These are phyloP conservation scores for Sphecodes monilicornis DNA, from an alignment of 2,888 invertebrate species.

Conservation along the genomic window DNA sequence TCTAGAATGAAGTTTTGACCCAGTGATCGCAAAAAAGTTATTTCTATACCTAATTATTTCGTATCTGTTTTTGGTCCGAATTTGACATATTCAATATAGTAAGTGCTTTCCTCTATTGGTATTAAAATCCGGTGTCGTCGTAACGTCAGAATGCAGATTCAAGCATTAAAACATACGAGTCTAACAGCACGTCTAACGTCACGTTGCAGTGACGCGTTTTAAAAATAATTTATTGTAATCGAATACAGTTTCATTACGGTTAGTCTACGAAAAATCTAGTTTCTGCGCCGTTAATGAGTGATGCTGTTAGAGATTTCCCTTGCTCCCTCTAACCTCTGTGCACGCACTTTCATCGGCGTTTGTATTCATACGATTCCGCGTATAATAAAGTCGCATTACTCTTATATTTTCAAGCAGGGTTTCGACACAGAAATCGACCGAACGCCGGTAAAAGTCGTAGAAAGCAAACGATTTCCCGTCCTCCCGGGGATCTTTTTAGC, in stretches of 20 bases:
- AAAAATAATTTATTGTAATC: slow-evolving; percentile 2
- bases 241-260: neutral
- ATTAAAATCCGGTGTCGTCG: neutral
- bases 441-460: slow-evolving; percentile 61
- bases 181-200: neutral
- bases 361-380: slow-evolving; percentile 2
- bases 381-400: neutral
- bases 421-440: slow-evolving; percentile 1
- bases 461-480: slow-evolving; percentile 66
- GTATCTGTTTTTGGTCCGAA: neutral
- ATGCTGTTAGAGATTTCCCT: neutral
- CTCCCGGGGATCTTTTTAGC: slow-evolving; percentile 67
- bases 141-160: neutral
- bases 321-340: neutral
- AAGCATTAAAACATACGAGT: neutral
- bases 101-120: neutral
- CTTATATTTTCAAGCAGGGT: neutral
- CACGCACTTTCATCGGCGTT: slow-evolving; percentile 4
- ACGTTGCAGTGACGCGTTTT: neutral
- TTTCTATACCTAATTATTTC: too few relatives aligned
- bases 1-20: too few relatives aligned
- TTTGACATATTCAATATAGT: neutral
- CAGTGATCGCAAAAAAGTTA: too few relatives aligned
- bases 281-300: neutral
- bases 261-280: neutral